Evolutionary conservation across 2,113 vertebrate genomes (phyloP).

Genomic region (Pomatostomus ruficeps): DNA sequence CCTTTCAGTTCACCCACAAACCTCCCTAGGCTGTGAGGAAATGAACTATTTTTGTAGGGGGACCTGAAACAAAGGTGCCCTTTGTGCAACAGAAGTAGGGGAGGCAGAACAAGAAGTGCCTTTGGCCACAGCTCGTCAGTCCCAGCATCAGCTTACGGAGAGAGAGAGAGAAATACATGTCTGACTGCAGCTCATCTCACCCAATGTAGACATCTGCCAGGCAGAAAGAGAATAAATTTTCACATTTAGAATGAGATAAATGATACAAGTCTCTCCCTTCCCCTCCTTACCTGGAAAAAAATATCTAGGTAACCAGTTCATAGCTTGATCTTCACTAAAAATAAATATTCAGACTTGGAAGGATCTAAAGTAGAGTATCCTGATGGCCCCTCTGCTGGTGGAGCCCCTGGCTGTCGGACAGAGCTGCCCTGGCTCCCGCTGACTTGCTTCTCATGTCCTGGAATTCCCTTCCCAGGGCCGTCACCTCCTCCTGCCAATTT

Average conservation of each 20-base stretch:
- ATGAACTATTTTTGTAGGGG: background rate
- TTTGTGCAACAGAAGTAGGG: background rate
- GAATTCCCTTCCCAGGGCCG: background rate
- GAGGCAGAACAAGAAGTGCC: background rate
- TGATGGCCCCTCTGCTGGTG: background rate
- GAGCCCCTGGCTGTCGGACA: background rate
- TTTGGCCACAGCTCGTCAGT: background rate
- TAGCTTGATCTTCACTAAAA: background rate
- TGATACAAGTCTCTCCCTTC: background rate
- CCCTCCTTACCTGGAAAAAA: background rate
- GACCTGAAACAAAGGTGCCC: background rate
- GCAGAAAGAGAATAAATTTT: background rate
- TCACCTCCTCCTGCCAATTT: background rate
- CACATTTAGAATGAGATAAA: background rate
- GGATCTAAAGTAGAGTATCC: background rate
- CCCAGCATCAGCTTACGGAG: background rate
- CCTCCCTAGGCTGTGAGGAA: background rate
- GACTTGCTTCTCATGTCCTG: background rate
- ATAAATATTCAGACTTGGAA: background rate
- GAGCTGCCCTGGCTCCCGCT: background rate
- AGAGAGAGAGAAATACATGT: accelerated
- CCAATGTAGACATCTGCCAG: background rate
- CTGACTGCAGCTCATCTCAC: background rate
- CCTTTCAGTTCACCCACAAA: background rate
- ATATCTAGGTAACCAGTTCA: background rate